Evolutionary conservation across 2,113 vertebrate species (phyloP), one percentile per base, ranked within the genome.

Genomic region (Morone chrysops): DNA sequence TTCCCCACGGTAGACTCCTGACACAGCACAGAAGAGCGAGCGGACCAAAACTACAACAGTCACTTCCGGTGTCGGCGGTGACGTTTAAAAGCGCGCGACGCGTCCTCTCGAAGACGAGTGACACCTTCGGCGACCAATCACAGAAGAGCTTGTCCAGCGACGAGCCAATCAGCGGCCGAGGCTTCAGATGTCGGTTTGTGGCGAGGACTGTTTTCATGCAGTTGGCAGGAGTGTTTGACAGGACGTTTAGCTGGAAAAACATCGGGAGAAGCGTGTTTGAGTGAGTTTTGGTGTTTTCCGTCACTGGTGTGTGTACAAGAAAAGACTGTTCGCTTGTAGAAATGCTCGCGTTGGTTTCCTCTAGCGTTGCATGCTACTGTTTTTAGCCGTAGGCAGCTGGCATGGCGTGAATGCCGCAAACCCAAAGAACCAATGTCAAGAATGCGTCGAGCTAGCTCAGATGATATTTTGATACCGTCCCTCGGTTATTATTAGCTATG

Each of bases 121-220:
- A 80, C 78, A 77, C 0, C 45, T 16, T 0, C 31, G 2, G 0
- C 7, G 59, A 38, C 92, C 90, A 93, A 86, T 91, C 86, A 77
- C 2, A 57, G 1, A 4, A 8, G 40, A 53, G 41, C 3, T 2
- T 43, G n/a, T 2, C 0, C 20, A 5, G 11, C 65, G 2, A 2
- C 1, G 1, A 83, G 22, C 88, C 87, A 92, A 94, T 90, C 75
- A 71, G 0, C 47, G 4, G 12, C 18, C 59, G 68, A 57, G 20
- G 36, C 51, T 48, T 53, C 82, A 1, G 36, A 16, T 17, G 68
- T 86, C 74, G 22, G 20, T 60, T 53, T 66, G 65, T 81, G 50
- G 75, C 65, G 43, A 1, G 75, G 71, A 81, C 16, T 94, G 88
- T 92, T 93, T 90, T 91, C 84, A 88, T 92, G 90, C 82, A 73